A percentile compares a stretch with the other conserved stretches of the same genome.
These are phyloP conservation scores for Coryphaenoides rupestris DNA, from an alignment of 2,113 vertebrate species.

Conservation along the genomic window DNA sequence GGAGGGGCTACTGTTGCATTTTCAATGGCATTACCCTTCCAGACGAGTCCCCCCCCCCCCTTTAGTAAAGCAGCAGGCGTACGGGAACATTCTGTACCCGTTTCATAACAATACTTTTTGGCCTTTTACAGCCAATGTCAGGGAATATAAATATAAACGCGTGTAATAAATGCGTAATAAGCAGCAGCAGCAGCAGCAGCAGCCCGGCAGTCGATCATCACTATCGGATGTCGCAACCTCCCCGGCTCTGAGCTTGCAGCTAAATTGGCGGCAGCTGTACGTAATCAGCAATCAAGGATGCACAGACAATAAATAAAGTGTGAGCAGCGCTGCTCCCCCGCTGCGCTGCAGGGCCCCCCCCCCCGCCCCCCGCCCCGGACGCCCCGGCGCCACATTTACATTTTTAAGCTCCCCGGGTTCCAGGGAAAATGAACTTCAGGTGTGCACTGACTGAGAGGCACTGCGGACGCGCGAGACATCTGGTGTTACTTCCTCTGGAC, in stretches of 20 bases:
- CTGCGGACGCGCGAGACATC: no score
- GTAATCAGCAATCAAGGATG: constrained; percentile 60
- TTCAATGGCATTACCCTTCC: no score
- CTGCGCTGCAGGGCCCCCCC: constrained; percentile 16
- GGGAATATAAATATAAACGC: no score
- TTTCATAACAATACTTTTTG: no score
- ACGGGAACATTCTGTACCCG: no score
- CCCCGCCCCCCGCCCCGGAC: constrained; percentile 22
- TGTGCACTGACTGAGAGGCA: constrained; percentile 6
- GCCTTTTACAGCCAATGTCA: no score
- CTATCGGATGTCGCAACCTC: background rate
- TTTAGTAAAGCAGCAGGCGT: no score
- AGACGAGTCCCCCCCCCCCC: no score
- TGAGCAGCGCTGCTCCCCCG: constrained; percentile 14
- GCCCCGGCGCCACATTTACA: constrained; percentile 17
- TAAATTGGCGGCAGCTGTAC: constrained; percentile 59
- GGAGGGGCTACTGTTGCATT: no score
- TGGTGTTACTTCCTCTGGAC: no score
- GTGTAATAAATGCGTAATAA: no score
- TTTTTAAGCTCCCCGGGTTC: background rate
- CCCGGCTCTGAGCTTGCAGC: constrained; percentile 1
- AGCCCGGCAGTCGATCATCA: background rate
- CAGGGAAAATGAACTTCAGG: constrained; percentile 9
- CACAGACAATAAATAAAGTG: constrained; percentile 45
- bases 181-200: no score